Evolutionary conservation across 2,113 vertebrate genomes (phyloP), one percentile per base, ranked within the genome.

Genomic region (Struthidea cinerea): DNA sequence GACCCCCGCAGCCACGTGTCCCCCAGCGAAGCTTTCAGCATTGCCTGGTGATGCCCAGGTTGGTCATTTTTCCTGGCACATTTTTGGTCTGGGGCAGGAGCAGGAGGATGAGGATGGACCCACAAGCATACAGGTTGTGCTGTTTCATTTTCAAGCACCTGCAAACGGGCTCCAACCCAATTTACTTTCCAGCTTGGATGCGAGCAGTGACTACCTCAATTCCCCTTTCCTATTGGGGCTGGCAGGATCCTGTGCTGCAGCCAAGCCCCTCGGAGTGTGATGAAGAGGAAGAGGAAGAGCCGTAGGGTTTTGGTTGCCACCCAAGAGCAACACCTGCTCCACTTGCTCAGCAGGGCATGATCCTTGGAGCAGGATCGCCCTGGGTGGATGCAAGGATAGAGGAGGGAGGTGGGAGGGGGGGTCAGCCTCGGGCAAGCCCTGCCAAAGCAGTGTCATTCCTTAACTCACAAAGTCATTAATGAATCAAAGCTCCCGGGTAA

Each of bases 391-490:
- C 37, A 57, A 61, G 53, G 82, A 33, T 7, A 0, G 0, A 44
- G 35, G 64, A 90, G 32, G 22, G n/a, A 52, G 90, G 18, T 84
- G 67, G 78, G 70, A 84, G 56, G 11, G n/a, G n/a, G 59, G 90
- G 18, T 63, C 71, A 61, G 33, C 92, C 77, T 19, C 6, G 5
- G 81, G 81, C 44, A 67, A 91, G 69, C 64, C 84, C 73, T 39
- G 47, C 52, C 28, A 32, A 53, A 85, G 82, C 73, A 23, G 84
- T 3, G 1, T 49, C 64, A 63, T 8, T 42, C 53, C 56, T 74
- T 92, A 89, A 93, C 86, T 96, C 90, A 95, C 73, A 52, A 74
- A 90, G 91, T 27, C 60, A 35, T 47, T 44, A 56, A 6, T 90
- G 47, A 95, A 75, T 89, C 94, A 89, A 87, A 96, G 60, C 90